phyloP scores from a whole-genome alignment of 2,113 vertebrate species.

The Brienomyrus longianalis region DNA sequence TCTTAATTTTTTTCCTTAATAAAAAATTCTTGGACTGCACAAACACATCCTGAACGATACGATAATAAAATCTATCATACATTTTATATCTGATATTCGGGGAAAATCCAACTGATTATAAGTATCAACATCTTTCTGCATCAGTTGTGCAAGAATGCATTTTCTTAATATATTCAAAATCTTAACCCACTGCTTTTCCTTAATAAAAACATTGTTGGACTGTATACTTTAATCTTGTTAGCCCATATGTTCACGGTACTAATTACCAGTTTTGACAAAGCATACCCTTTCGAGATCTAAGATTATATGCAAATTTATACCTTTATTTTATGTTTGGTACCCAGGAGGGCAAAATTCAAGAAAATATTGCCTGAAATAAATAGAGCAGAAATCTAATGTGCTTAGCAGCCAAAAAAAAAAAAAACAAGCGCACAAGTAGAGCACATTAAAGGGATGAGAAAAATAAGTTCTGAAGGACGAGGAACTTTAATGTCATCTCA shows the following conservation, averaged over 20 bases:
- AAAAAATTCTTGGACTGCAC: neutral
- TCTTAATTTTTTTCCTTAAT: neutral
- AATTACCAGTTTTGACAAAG: neutral
- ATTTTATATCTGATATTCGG: neutral
- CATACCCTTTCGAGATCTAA: neutral
- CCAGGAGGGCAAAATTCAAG: neutral
- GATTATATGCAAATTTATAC: neutral
- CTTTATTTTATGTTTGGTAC: neutral
- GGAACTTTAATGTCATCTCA: neutral
- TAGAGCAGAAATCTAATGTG: neutral
- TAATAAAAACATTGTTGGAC: neutral
- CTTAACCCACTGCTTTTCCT: neutral
- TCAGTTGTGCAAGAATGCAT: neutral
- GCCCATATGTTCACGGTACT: neutral
- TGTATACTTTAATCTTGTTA: slow-evolving; percentile 4
- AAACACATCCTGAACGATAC: too few species aligned
- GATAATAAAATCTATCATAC: neutral
- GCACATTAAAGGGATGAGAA: neutral
- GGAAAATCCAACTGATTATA: neutral
- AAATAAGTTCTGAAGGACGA: neutral
- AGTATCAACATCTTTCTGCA: neutral
- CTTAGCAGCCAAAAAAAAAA: neutral
- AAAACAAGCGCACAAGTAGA: neutral
- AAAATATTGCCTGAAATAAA: neutral
- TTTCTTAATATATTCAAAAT: neutral